phyloP scores from a whole-genome alignment of 2,797 vertebrate genomes.

The Onychomys leucogaster region DNA sequence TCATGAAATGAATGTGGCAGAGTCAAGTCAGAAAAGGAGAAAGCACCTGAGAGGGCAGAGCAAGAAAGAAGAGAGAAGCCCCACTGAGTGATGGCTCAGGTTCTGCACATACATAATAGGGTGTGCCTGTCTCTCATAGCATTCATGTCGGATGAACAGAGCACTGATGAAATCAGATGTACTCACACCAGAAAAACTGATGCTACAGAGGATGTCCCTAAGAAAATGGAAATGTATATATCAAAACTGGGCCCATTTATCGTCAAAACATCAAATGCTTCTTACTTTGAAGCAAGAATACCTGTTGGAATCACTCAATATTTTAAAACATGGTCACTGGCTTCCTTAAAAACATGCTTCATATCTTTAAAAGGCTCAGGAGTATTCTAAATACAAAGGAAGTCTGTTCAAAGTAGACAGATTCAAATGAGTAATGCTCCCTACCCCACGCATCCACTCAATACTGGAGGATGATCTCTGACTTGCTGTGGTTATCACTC shows the following conservation, averaged over 20 bases:
- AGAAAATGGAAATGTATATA: slow-evolving; percentile 17
- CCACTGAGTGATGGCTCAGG: rapidly evolving
- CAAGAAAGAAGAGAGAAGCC: neutral
- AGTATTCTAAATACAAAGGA: slow-evolving; percentile 63
- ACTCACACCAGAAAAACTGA: neutral
- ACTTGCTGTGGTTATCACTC: too few species aligned
- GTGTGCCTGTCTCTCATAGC: neutral
- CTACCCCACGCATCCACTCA: slow-evolving; percentile 57
- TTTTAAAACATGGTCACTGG: slow-evolving; percentile 27
- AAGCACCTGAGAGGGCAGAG: neutral
- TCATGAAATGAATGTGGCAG: neutral
- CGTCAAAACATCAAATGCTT: slow-evolving; percentile 27
- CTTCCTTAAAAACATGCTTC: slow-evolving; percentile 51
- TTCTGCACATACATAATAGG: neutral
- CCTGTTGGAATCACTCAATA: neutral
- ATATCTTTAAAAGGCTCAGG: slow-evolving; percentile 21
- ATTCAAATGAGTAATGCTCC: slow-evolving; percentile 65
- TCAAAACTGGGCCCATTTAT: neutral
- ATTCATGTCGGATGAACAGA: neutral
- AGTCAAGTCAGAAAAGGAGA: neutral
- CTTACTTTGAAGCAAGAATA: slow-evolving; percentile 37
- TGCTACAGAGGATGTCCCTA: neutral
- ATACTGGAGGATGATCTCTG: slow-evolving; percentile 75
- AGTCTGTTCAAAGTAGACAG: slow-evolving; percentile 66
- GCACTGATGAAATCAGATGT: neutral